Base-by-base conservation (phyloP, 2,888 invertebrate species). In the Drosophila lacicola region DNA sequence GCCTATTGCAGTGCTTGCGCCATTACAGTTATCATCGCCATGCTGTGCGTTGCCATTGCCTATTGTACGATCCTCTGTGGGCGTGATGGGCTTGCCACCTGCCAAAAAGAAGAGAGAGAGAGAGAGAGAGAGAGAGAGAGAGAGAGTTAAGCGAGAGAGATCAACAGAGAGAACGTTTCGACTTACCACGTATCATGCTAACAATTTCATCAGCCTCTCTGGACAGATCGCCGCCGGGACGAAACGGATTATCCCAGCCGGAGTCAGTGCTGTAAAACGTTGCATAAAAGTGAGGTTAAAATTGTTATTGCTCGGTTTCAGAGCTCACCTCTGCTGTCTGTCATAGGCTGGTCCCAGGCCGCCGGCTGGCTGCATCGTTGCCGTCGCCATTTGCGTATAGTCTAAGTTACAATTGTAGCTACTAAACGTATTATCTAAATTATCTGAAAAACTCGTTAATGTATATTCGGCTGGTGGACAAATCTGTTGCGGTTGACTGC, bases 181-280 rank as follows among this genome's bases (percentile, higher is more conserved):
- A 65, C 80, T 79, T 79, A 92, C 92, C 97, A 93, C 97, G 97
- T 92, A 98, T 98, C 93, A 97, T 94, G 91, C 98, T 97, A 74
- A 98, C 98, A 88, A 98, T 98, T 93, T 98, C 98, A 93, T 98
- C 98, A 29, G 98, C 98, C 93, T 98, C 92, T 87, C 91, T 89
- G 90, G 97, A 97, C 90, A 99, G 94, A 93, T 98, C 98, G 70
- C 98, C 98, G 90, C 98, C 98, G 33, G 98, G 98, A 91, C 98
- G 96, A 94, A 99, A 99, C 64, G 98, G 98, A 93, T 98, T 99
- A 93, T 99, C 98, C 96, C 98, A 97, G 78, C 98, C 98, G 91
- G 97, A 98, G 92, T 98, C 98, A 92, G 97, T 96, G 93, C 98
- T 98, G 94, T 14, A 94, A 94, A 80, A 62, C 78, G 63, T 80